These are phyloP conservation scores for Crypturellus tataupa DNA, from an alignment of 2,797 vertebrate species.

Conservation along the genomic window DNA sequence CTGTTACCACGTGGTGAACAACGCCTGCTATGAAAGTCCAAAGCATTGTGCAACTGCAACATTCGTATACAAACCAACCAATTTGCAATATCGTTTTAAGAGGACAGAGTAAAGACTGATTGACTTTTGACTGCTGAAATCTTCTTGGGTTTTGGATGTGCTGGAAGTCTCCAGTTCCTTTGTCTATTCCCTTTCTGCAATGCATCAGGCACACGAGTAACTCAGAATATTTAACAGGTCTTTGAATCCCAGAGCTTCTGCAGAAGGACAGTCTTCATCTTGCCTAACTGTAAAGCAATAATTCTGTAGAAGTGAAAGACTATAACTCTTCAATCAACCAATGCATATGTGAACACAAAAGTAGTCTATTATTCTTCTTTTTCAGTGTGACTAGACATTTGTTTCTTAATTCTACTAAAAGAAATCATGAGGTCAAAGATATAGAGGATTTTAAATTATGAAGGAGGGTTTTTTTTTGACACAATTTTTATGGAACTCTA, in stretches of 20 bases:
- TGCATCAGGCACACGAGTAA: fast-evolving
- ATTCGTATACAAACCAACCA: not conserved
- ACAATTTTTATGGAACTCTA: not conserved
- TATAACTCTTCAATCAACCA: not conserved
- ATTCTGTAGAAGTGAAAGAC: not conserved
- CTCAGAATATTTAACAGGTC: not conserved
- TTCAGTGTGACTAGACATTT: not conserved
- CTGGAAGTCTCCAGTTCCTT: not conserved
- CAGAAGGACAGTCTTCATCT: not conserved
- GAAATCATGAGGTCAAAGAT: not conserved
- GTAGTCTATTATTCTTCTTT: not conserved
- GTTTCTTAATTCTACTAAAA: not conserved
- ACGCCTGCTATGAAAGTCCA: not conserved
- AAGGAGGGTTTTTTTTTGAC: not conserved
- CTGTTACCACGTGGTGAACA: slow-evolving; percentile 27
- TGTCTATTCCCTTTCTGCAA: not conserved
- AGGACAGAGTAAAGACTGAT: not conserved
- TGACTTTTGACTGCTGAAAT: not conserved
- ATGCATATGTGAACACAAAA: fast-evolving
- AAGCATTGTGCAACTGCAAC: not conserved
- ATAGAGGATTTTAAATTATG: not conserved
- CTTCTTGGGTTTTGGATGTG: not conserved
- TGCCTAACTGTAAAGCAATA: not conserved
- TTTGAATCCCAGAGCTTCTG: not conserved
- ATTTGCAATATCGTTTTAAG: not conserved